Base-by-base conservation (phyloP, 1,140 invertebrate species). In the Arctopsyche grandis region DNA sequence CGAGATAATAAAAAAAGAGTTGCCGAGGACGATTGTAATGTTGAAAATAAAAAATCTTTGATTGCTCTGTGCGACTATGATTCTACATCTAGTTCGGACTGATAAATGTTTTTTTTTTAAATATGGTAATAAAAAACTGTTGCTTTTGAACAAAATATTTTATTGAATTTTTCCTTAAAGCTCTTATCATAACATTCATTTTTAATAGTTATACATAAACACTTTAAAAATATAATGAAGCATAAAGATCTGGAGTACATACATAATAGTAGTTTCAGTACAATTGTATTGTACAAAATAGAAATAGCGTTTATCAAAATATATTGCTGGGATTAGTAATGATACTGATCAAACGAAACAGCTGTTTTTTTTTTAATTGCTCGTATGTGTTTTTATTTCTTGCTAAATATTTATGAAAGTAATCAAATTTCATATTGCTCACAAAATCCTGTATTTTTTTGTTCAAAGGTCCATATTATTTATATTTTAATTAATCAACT, bases 71-170 rank as follows among this genome's bases (percentile, higher is more conserved):
- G 48, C 77, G 80, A 83, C 75, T 83, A 83, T 78, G 80, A 83
- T 76, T 83, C 82, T 7, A 76, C 80, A 38, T 83, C 82, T 16
- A 83, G 80, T 78, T 82, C 81, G 4, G 81, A 82, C n/a, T 70
- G 71, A 71, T 82, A 75, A 73, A 26, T 29, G 63, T 69, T 9
- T 9, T 69, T 29, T 26, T 46, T 71, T 71, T 4, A 19, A 46
- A 12, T 5, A 46, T 46, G n/a, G 16, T 19, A 9, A 71, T 21
- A 19, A 38, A 71, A 48, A 71, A 46, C 26, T 3, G 4, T n/a
- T n/a, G 16, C 9, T 46, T 71, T 71, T 71, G 69, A 71, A 71
- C 69, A 71, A 71, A 71, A 71, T 71, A 71, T 46, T 71, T 71
- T 46, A 46, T 71, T 71, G 9, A 71, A 16, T 16, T 48, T 24